phyloP scores from a whole-genome alignment of 1,140 invertebrate genomes.

The Nasonia giraulti region DNA sequence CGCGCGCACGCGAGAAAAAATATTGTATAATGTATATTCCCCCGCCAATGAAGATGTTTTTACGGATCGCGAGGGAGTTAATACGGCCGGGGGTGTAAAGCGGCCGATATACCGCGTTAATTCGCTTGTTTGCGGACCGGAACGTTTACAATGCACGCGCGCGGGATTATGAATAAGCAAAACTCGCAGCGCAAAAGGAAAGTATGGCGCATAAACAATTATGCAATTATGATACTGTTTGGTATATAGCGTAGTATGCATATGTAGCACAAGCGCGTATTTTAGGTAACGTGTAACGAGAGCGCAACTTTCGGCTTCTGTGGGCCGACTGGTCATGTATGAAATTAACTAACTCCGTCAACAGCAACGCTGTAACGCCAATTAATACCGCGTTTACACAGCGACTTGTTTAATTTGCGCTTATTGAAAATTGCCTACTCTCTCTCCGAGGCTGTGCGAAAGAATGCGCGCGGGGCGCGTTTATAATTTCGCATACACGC shows the following conservation, averaged over 20 bases:
- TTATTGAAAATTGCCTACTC: slow-evolving; percentile 29
- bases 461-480: no score
- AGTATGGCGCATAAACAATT: slow-evolving; percentile 30
- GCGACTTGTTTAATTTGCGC: slow-evolving; percentile 40
- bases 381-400: slow-evolving; percentile 46
- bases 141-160: background rate
- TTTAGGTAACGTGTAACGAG: slow-evolving; percentile 38
- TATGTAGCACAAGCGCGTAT: background rate
- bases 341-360: slow-evolving; percentile 49
- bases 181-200: slow-evolving; percentile 2
- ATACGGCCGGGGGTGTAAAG: background rate
- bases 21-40: background rate
- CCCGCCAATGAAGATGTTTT: background rate
- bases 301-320: slow-evolving; percentile 14
- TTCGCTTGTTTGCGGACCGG: slow-evolving; percentile 16
- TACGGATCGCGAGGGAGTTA: background rate
- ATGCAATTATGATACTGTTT: slow-evolving; percentile 31
- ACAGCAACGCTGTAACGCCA: slow-evolving; percentile 39
- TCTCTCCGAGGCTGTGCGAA: no score
- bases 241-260: background rate
- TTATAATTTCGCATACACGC: no score
- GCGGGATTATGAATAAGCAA: slow-evolving; percentile 6
- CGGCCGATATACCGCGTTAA: background rate
- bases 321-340: slow-evolving; percentile 33
- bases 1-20: background rate